Percentiles rank a stretch among this genome's conserved stretches.
These are phyloP conservation scores for Melanotaenia parkinsoni DNA, from an alignment of 2,797 vertebrate species.

Conservation along the genomic window DNA sequence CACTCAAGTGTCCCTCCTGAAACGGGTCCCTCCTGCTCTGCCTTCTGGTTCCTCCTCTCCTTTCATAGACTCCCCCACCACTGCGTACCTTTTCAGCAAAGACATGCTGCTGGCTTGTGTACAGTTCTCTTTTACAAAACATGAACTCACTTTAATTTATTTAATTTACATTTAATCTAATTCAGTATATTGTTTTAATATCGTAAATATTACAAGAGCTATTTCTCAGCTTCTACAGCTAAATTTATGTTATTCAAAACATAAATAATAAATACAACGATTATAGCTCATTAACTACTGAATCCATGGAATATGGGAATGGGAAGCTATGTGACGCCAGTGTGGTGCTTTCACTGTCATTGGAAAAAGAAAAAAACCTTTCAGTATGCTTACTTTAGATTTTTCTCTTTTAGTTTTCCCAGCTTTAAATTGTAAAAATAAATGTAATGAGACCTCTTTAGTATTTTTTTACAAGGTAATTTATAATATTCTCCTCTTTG, in stretches of 20 bases:
- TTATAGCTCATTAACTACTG: neutral
- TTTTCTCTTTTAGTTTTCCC: neutral
- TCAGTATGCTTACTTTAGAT: neutral
- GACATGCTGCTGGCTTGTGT: neutral
- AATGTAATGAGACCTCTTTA: neutral
- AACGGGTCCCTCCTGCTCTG: conserved; percentile 48
- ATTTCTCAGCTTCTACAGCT: too few relatives aligned
- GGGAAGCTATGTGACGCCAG: neutral
- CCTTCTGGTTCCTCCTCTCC: neutral
- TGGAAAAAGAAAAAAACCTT: neutral
- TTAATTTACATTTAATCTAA: neutral
- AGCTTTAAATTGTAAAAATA: too few relatives aligned
- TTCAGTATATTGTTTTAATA: neutral
- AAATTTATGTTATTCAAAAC: too few relatives aligned
- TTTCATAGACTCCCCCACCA: conserved; percentile 2
- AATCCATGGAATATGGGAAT: neutral
- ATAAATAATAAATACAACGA: neutral
- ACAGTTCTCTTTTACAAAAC: neutral
- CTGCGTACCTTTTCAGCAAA: conserved; percentile 22
- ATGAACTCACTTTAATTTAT: neutral
- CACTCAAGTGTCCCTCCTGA: conserved; percentile 72
- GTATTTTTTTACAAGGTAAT: too few relatives aligned
- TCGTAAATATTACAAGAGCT: neutral
- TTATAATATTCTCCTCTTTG: too few relatives aligned
- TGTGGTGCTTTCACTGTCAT: too few relatives aligned